Base-by-base conservation (phyloP, 2,113 vertebrate species). In the Procavia capensis region DNA sequence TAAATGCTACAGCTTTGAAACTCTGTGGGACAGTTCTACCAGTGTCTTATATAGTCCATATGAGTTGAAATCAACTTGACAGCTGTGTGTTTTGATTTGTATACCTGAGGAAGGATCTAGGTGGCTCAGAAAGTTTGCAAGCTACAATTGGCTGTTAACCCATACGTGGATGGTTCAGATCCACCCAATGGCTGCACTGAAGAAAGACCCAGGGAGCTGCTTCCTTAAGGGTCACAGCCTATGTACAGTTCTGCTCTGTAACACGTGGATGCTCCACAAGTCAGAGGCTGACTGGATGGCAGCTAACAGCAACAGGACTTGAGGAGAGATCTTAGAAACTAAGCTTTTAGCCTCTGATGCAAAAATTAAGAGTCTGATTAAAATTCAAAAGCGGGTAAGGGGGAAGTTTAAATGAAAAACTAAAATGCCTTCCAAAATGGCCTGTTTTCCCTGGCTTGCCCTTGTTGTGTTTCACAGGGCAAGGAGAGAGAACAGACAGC, bases 381-480 rank as follows among this genome's bases (percentile, higher is more conserved):
- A 63, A 97, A 91, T 83, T 10, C 41, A 41, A 5, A 63, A 72
- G 50, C 36, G 75, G 34, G 79, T 14, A 94, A 96, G 78, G 85
- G 87, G 4, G 24, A 61, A 24, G 41, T 93, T 90, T 87, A 68
- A 95, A 94, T 88, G 47, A 81, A 22, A 72, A 86, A 45, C 41
- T 82, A 39, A 90, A 6, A 36, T 39, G 79, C n/a, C 54, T 0
- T 45, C 10, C 70, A 88, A 85, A 81, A 19, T 29, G 78, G 13
- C 16, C 17, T 66, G 0, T 94, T 95, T 61, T 88, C 85, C 78
- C 79, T 0, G 0, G 61, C 63, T 90, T 29, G 29, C 50, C 11
- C 92, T 95, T 86, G 91, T n/a, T 43, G 88, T 9, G 25, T 34
- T 95, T 50, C 5, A 64, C 36, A 54, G 22, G 22, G 31, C 22